These are phyloP conservation scores for Genyomyrus donnyi DNA, from an alignment of 2,113 vertebrate species.

Conservation along the genomic window DNA sequence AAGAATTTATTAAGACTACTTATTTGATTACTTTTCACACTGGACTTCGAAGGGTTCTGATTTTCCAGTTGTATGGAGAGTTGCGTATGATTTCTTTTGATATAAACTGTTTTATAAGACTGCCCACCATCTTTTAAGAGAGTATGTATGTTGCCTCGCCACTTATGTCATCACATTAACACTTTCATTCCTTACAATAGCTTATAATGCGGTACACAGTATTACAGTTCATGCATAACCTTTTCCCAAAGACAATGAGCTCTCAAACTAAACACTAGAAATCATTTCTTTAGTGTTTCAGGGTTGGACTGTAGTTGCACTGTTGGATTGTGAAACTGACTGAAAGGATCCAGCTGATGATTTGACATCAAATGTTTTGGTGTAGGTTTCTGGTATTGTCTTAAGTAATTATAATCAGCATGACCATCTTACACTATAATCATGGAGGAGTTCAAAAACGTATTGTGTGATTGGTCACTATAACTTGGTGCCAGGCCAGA, in stretches of 20 bases:
- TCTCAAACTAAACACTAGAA: background rate
- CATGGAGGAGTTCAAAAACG: constrained; percentile 28
- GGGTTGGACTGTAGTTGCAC: background rate
- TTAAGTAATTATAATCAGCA: constrained; percentile 32
- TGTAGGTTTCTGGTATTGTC: constrained; percentile 19
- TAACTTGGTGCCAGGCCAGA: constrained; percentile 20
- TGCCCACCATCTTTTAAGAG: background rate
- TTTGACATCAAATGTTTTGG: background rate
- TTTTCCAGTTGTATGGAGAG: background rate
- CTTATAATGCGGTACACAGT: background rate
- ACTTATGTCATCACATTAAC: background rate
- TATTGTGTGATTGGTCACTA: constrained; percentile 33
- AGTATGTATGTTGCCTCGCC: background rate
- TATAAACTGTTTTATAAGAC: background rate
- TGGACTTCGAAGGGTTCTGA: background rate
- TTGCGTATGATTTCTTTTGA: background rate
- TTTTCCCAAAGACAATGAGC: background rate
- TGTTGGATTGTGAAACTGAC: background rate
- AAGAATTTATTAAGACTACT: background rate
- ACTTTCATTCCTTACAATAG: background rate
- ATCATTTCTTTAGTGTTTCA: background rate
- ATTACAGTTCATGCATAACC: background rate
- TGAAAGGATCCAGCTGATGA: background rate
- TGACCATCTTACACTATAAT: constrained; percentile 26
- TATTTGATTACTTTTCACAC: background rate